phyloP scores from a whole-genome alignment of 2,888 invertebrate genomes.

The Anthrax anthrax region DNA sequence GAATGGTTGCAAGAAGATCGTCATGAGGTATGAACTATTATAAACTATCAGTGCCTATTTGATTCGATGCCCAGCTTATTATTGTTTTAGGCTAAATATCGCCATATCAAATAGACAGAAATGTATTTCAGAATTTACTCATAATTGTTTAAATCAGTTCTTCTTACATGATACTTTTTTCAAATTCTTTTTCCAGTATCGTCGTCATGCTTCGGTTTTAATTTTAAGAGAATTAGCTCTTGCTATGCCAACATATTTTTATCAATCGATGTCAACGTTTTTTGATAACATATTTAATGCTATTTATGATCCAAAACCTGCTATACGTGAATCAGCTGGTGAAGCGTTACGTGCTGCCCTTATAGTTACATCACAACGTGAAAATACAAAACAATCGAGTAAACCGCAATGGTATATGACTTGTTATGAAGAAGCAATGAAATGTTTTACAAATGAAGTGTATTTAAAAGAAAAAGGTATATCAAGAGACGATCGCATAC shows the following conservation, averaged over 20 bases:
- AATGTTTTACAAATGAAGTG: constrained; percentile 53
- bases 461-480: constrained; percentile 57
- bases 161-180: not conserved
- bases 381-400: constrained; percentile 83
- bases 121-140: not conserved
- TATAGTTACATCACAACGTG: constrained; percentile 88
- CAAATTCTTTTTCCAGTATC: constrained; percentile 38
- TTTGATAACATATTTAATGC: constrained; percentile 89
- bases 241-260: constrained; percentile 94
- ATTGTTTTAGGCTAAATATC: too few relatives aligned
- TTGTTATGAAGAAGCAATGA: constrained; percentile 80
- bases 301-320: constrained; percentile 78
- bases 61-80: too few relatives aligned
- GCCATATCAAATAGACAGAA: too few relatives aligned
- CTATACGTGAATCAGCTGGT: constrained; percentile 83
- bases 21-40: constrained; percentile 46
- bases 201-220: constrained; percentile 82
- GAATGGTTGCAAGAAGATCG: constrained; percentile 89
- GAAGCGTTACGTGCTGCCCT: constrained; percentile 90
- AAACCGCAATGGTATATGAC: constrained; percentile 85
- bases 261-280: constrained; percentile 82
- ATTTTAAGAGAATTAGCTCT: constrained; percentile 86
- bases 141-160: not conserved
- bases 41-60: not conserved
- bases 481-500: constrained; percentile 77